Evolutionary conservation across 2,797 vertebrate genomes (phyloP), one percentile per base, ranked within the genome.

Genomic region (Sebastes reedi): DNA sequence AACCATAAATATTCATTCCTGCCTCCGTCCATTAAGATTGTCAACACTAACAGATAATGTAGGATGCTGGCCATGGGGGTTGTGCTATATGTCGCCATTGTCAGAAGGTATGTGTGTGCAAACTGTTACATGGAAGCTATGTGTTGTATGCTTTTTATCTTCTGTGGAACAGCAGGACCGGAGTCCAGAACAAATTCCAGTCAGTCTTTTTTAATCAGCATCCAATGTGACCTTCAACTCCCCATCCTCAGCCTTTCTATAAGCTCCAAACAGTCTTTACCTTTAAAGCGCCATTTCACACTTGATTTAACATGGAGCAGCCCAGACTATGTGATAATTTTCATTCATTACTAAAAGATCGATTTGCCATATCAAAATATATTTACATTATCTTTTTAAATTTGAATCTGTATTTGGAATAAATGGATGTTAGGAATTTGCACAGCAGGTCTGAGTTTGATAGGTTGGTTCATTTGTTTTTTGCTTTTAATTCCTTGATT

Each of bases 161-260:
- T 62, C 60, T 34, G 16, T 59, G 27, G 29, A 30, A 61, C 18
- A 52, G 50, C 18, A 52, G 50, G 9, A 52, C 50, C 20, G 4
- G 20, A 50, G 16, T 50, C 7, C 42, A 50, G 42, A 50, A 50
- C 42, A 50, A 50, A 50, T 50, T 50, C 0, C 42, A 50, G 42
- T 50, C 32, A 59, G 42, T 72, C 61, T 54, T 72, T 71, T 82
- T 36, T 50, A 66, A 87, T 83, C 65, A 79, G 81, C 69, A 54
- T 77, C 68, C 52, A 59, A 8, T 62, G 62, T 87, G 80, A 85
- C 85, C 72, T 83, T 77, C 75, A 61, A 4, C 65, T 55, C 52
- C 8, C 12, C n/a, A 24, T 72, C 27, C 72, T 72, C 75, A 65
- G 79, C 58, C 24, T 73, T 67, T 55, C 30, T 7, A 7, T 54